Evolutionary conservation across 1,140 invertebrate species (phyloP).

Genomic region (Drosophila ficusphila): DNA sequence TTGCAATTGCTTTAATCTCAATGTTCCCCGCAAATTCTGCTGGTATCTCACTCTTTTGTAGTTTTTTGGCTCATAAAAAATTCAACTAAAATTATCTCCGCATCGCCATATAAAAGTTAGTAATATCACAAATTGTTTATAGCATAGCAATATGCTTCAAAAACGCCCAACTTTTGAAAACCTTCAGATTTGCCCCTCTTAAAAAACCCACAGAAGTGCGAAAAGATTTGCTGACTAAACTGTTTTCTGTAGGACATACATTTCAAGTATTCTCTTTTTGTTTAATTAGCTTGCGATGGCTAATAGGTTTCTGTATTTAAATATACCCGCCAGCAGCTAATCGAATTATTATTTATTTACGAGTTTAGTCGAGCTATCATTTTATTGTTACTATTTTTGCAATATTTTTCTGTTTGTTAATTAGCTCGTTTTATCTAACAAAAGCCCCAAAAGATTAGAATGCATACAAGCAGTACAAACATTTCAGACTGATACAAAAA

Average conservation of each 20-base stretch:
- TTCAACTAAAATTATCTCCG: too few species aligned
- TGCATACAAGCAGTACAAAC: constrained; percentile 6
- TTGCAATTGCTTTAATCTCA: too few species aligned
- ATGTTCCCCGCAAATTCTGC: too few species aligned
- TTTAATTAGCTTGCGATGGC: not conserved
- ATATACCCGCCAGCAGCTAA: not conserved
- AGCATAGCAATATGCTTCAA: not conserved
- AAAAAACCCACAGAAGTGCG: constrained; percentile 2
- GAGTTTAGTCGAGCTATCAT: not conserved
- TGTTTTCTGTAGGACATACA: not conserved
- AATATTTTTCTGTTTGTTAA: constrained; percentile 6
- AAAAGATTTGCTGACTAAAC: constrained; percentile 4
- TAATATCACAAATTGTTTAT: not conserved
- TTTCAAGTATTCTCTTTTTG: not conserved
- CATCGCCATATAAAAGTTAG: not conserved
- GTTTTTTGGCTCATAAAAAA: too few species aligned
- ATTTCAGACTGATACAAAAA: not conserved
- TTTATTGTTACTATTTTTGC: not conserved
- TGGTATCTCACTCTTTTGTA: too few species aligned
- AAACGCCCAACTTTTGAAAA: not conserved
- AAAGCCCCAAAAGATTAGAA: not conserved
- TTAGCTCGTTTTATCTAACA: constrained; percentile 19
- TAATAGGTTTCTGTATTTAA: not conserved
- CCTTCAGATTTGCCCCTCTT: too few species aligned
- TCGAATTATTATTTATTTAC: constrained; percentile 4